Percentiles rank a stretch among this genome's conserved stretches.
Conservation (phyloP, 2,888 invertebrate genomes). For the Epistrophella euchroma region DNA sequence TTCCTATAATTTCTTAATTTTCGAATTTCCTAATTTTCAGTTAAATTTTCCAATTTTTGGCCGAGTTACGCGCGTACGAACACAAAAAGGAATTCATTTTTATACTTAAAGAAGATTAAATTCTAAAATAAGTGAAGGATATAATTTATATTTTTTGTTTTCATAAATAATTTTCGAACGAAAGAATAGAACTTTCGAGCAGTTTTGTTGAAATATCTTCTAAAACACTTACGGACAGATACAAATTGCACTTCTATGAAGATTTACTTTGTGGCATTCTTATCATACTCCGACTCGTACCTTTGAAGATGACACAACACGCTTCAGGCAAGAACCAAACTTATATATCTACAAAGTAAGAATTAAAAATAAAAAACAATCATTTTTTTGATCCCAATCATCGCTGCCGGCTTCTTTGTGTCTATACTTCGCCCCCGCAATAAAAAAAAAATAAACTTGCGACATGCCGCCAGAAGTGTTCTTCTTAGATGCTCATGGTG, state of each 20-base stretch:
- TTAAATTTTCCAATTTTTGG: too few species aligned
- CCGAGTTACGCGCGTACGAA: too few species aligned
- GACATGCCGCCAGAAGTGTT: slow-evolving; percentile 49
- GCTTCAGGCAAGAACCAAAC: background rate
- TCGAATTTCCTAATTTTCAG: too few species aligned
- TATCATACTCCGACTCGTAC: background rate
- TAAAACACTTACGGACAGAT: too few species aligned
- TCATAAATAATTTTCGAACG: too few species aligned
- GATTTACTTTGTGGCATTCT: background rate
- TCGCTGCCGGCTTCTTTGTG: slow-evolving; percentile 55
- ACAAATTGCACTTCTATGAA: background rate
- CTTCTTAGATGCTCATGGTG: slow-evolving; percentile 66
- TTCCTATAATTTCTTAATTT: too few species aligned
- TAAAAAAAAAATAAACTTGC: slow-evolving; percentile 31
- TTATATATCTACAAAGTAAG: slow-evolving; percentile 8
- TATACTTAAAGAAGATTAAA: too few species aligned
- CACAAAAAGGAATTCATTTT: too few species aligned
- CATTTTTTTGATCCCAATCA: slow-evolving; percentile 44
- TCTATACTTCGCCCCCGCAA: slow-evolving; percentile 65
- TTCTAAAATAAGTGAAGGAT: too few species aligned
- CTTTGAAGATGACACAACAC: slow-evolving; percentile 5
- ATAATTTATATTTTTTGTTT: too few species aligned
- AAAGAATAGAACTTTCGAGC: too few species aligned
- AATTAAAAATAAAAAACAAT: slow-evolving; percentile 32
- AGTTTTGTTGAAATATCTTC: too few species aligned